A percentile compares a stretch with the other conserved stretches of the same genome.
phyloP scores from a whole-genome alignment of 1,140 invertebrate genomes.

The Ditylenchus dipsaci region DNA sequence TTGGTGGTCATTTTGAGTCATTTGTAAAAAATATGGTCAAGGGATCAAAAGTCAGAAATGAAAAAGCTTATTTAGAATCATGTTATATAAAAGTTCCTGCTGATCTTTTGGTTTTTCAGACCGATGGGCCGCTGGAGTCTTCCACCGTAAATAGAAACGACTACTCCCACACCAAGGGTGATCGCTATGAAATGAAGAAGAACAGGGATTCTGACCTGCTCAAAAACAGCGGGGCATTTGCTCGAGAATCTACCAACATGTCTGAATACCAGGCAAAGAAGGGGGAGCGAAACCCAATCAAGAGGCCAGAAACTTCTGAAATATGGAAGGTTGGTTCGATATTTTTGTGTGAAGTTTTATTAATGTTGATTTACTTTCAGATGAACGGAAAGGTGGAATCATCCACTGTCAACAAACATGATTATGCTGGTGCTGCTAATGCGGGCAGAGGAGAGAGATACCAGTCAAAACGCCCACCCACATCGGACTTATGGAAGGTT shows the following conservation, averaged over 20 bases:
- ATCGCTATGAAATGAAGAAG: slow-evolving; percentile 25
- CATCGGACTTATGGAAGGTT: slow-evolving; percentile 23
- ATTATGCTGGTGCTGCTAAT: slow-evolving; percentile 12
- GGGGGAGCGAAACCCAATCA: slow-evolving; percentile 23
- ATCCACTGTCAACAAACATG: slow-evolving; percentile 2
- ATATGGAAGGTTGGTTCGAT: slow-evolving; percentile 16
- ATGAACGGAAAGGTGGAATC: not conserved
- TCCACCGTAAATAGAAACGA: slow-evolving; percentile 10
- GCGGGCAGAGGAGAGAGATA: slow-evolving; percentile 17
- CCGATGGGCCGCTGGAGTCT: not conserved
- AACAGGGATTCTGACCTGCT: slow-evolving; percentile 31
- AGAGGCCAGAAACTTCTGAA: slow-evolving; percentile 21
- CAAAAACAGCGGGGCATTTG: slow-evolving; percentile 19
- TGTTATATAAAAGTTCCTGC: slow-evolving; percentile 18
- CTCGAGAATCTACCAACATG: slow-evolving; percentile 6
- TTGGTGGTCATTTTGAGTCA: no score
- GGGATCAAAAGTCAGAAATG: no score
- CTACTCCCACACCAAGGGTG: slow-evolving; percentile 18
- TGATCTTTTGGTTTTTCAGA: not conserved
- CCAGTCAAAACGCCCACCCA: slow-evolving; percentile 14
- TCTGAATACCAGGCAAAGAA: slow-evolving; percentile 25
- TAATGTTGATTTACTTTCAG: not conserved
- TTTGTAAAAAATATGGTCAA: no score
- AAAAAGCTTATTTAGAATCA: no score
- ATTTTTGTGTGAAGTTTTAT: not conserved